These are phyloP conservation scores for Zophobas morio DNA, from an alignment of 1,140 invertebrate genomes.

Conservation along the genomic window DNA sequence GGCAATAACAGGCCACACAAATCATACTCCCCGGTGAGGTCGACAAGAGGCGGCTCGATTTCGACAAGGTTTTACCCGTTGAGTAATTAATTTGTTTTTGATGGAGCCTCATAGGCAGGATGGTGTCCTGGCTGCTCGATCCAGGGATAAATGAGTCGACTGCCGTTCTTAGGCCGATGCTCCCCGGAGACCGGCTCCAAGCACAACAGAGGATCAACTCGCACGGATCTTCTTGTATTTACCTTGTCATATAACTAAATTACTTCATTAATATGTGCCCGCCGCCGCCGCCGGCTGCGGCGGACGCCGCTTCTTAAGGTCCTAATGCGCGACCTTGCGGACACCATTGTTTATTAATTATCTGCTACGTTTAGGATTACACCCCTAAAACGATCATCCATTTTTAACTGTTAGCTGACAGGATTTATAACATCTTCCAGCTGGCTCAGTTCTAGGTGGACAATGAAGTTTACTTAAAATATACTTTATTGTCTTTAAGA, in stretches of 20 bases:
- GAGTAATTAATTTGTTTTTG: conserved; percentile 65
- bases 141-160: conserved; percentile 61
- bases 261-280: conserved; percentile 63
- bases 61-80: conserved; percentile 62
- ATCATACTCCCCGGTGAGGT: conserved; percentile 60
- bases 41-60: conserved; percentile 62
- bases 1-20: conserved; percentile 62
- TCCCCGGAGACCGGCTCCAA: conserved; percentile 56
- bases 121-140: conserved; percentile 51
- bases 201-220: conserved; percentile 61
- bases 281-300: conserved; percentile 4
- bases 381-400: too few species aligned
- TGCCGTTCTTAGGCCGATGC: conserved; percentile 62
- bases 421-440: too few species aligned
- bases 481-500: too few species aligned
- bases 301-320: conserved; percentile 15
- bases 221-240: conserved; percentile 64
- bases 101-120: conserved; percentile 59
- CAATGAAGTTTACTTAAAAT: too few species aligned
- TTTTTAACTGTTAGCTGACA: too few species aligned
- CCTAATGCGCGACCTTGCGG: background rate
- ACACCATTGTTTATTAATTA: background rate
- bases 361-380: too few species aligned
- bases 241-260: conserved; percentile 66
- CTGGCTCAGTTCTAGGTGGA: too few species aligned